phyloP scores from a whole-genome alignment of 2,888 invertebrate genomes.

The Drosophila paracracens region DNA sequence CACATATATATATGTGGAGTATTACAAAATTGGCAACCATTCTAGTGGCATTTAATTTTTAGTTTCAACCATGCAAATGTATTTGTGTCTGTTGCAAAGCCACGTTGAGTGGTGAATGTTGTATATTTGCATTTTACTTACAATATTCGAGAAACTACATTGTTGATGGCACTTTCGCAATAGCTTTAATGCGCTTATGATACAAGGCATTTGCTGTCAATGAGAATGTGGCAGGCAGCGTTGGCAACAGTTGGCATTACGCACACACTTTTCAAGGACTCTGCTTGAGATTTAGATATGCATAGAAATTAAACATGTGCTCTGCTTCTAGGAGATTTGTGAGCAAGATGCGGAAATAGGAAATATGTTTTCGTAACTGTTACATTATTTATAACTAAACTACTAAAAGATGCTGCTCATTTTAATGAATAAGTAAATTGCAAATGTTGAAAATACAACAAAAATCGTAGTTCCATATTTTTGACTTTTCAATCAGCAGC shows the following conservation, averaged over 20 bases:
- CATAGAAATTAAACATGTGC: conserved; percentile 13
- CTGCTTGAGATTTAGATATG: conserved; percentile 10
- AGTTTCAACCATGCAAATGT: conserved; percentile 8
- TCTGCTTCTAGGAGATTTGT: background rate
- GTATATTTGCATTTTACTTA: conserved; percentile 68
- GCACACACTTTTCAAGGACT: conserved; percentile 4
- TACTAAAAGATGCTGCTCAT: background rate
- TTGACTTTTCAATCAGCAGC: background rate
- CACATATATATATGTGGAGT: conserved; percentile 1
- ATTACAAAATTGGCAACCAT: conserved; percentile 53
- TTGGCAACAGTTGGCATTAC: conserved; percentile 61
- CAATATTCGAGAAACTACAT: conserved; percentile 51
- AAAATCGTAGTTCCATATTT: background rate
- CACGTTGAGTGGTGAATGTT: conserved; percentile 36
- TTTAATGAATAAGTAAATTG: too few species aligned
- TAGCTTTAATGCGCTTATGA: conserved; percentile 67
- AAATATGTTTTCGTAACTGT: background rate
- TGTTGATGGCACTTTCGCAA: conserved; percentile 22
- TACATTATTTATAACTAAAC: background rate
- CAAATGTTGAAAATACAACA: too few species aligned
- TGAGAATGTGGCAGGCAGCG: conserved; percentile 18
- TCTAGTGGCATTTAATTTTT: conserved; percentile 40
- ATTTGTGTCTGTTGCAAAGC: conserved; percentile 13
- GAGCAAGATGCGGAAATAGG: background rate
- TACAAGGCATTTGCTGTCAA: conserved; percentile 30